Conservation (phyloP, 1,140 invertebrate species). For the Copidosoma floridanum region DNA sequence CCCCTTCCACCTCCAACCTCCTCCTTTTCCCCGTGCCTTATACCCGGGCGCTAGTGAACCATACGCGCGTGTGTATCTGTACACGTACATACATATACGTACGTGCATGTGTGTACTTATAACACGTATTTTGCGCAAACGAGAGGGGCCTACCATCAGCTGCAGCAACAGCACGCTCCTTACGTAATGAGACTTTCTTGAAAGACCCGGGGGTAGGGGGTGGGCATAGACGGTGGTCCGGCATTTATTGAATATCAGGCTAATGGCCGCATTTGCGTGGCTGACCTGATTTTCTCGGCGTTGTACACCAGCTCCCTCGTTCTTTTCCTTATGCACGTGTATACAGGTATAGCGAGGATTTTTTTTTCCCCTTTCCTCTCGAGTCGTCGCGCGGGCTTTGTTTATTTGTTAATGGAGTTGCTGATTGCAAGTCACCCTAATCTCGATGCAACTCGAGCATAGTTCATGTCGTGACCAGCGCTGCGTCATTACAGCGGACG, state of each 20-base stretch:
- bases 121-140: neutral
- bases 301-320: too few relatives aligned
- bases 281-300: slow-evolving; percentile 6
- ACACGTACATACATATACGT: neutral
- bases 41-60: too few relatives aligned
- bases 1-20: neutral
- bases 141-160: neutral
- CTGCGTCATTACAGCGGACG: too few relatives aligned
- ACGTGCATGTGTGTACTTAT: neutral
- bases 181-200: slow-evolving; percentile 15
- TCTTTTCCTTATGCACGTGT: too few relatives aligned
- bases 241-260: slow-evolving; percentile 27
- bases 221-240: neutral
- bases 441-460: too few relatives aligned
- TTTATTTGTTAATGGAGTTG: too few relatives aligned
- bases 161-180: slow-evolving; percentile 5
- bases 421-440: too few relatives aligned
- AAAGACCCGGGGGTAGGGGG: neutral
- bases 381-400: too few relatives aligned
- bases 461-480: too few relatives aligned
- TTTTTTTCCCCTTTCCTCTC: neutral
- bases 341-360: too few relatives aligned
- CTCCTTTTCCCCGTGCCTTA: neutral
- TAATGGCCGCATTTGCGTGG: slow-evolving; percentile 10
- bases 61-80: too few relatives aligned